These are phyloP conservation scores for Thumatha senex DNA, from an alignment of 2,888 invertebrate species.

Conservation along the genomic window DNA sequence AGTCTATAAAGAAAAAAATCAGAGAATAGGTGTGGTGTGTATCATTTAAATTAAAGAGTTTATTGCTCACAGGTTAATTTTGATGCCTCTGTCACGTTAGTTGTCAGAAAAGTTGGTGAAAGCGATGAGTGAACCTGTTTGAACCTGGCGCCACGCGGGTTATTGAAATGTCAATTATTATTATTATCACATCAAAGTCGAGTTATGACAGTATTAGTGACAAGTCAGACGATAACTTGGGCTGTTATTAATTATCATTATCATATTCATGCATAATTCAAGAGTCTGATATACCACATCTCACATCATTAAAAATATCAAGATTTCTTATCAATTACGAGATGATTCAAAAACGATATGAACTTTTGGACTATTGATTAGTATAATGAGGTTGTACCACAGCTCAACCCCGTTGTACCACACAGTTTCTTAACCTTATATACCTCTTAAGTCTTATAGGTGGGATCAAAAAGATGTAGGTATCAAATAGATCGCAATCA, in stretches of 20 bases:
- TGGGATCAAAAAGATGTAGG: background rate
- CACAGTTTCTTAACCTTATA: background rate
- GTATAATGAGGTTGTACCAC: background rate
- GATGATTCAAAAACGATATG: background rate
- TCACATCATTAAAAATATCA: background rate
- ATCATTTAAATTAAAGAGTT: no score
- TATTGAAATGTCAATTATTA: constrained; percentile 33
- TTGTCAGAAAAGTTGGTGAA: no score
- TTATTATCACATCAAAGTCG: constrained; percentile 27
- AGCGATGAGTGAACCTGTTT: no score
- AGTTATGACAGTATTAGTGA: constrained; percentile 7
- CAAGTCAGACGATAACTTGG: background rate
- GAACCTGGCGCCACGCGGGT: constrained; percentile 14
- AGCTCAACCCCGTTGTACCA: background rate
- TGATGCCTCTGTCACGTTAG: no score
- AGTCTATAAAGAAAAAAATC: no score
- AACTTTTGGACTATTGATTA: no score
- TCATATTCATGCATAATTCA: background rate
- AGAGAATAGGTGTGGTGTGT: no score
- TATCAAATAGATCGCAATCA: background rate
- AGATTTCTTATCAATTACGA: background rate
- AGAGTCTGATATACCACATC: background rate
- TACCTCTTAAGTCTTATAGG: background rate
- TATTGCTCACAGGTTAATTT: background rate
- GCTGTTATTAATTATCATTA: background rate